Base-by-base conservation (phyloP, 2,113 vertebrate genomes). In the Toxotes jaculatrix region DNA sequence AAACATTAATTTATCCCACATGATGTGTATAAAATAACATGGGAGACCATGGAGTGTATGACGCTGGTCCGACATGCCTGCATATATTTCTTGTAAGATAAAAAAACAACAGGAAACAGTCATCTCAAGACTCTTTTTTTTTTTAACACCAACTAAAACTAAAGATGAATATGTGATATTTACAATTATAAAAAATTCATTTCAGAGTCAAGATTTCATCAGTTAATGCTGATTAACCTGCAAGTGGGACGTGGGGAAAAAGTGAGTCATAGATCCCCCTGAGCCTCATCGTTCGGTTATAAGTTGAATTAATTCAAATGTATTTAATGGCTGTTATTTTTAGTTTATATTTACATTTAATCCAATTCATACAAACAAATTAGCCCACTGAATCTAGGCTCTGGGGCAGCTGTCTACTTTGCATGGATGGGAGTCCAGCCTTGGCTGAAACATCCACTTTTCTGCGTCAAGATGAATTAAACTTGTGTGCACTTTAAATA, bases 401-500 rank as follows among this genome's bases (percentile, higher is more conserved):
- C 27, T 27, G 27, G 27, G 27, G 27, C 27, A 27, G 27, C 27
- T 27, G 27, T 27, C 27, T 27, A 27, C 27, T 27, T 27, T 27
- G 27, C 27, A 27, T 27, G 27, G 27, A 27, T 27, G 27, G 27
- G 27, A 27, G 27, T 27, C 27, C 27, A 27, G 27, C 27, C 27
- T 27, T 27, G 27, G 27, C 27, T 27, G 27, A 27, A 27, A 27
- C 27, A 27, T 27, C 27, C 27, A 27, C 1, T 27, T 61, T 73
- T 74, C 10, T 57, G 23, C 19, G 40, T 60, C 0, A 14, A 67
- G 19, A 74, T 36, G 10, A 66, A 76, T 53, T 32, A 14, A 63
- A 70, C 27, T 19, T 66, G 14, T 10, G 42, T 43, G 5, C 70
- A 32, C 72, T 78, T 66, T 36, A 65, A 67, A 71, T 38, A 49